Evolutionary conservation across 2,113 vertebrate species (phyloP).

Genomic region (Microcebus griseorufus): DNA sequence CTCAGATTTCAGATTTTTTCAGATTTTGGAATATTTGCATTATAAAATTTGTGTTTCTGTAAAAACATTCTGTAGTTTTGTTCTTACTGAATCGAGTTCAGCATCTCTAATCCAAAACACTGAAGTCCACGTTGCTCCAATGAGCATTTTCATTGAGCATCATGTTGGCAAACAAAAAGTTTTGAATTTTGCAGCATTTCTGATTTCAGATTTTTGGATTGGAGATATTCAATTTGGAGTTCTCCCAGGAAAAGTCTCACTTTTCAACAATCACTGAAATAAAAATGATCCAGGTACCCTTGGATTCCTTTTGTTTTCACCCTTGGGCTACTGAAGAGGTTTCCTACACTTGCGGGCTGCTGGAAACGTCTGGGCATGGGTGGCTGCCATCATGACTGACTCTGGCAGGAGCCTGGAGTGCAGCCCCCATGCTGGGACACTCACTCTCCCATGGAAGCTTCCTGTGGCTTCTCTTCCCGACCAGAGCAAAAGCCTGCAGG

Average conservation of each 20-base stretch:
- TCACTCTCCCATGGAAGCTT: background rate
- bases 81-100: background rate
- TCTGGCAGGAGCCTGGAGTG: accelerated
- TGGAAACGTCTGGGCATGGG: accelerated
- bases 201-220: background rate
- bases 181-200: background rate
- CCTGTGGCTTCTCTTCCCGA: background rate
- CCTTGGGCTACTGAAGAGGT: background rate
- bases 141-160: background rate
- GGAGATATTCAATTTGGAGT: background rate
- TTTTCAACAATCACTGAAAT: background rate
- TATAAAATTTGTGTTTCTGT: background rate
- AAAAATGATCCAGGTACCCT: background rate
- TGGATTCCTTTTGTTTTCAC: accelerated
- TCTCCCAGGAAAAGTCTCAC: background rate
- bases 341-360: accelerated
- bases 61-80: too few species aligned
- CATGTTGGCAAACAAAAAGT: background rate
- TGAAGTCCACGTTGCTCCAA: background rate
- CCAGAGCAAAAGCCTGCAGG: background rate
- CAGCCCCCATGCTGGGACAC: accelerated
- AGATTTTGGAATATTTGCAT: background rate
- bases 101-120: background rate
- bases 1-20: background rate
- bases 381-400: accelerated